Base-by-base conservation (phyloP, 2,113 vertebrate genomes). In the Loxodonta africana region DNA sequence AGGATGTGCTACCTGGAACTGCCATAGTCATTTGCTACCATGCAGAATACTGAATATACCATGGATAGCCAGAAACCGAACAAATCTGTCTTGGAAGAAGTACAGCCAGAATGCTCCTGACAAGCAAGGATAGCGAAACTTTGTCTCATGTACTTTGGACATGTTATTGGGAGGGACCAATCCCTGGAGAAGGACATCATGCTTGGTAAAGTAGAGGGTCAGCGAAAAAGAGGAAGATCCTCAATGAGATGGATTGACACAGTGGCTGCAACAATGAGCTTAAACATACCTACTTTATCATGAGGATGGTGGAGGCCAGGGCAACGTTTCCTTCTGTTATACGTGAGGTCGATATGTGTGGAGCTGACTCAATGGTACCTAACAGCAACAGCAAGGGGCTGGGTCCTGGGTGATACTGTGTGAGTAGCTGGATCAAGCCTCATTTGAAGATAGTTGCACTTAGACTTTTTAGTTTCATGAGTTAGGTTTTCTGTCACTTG, bases 391-490 rank as follows among this genome's bases (percentile, higher is more conserved):
- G 23, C 41, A 25, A 60, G 37, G 15, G 30, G 12, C 83, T 60
- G 44, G 30, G 12, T 11, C 60, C 60, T 46, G 1, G 30, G 28
- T 0, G 5, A 6, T 6, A 28, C 0, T 26, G 8, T 28, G 28
- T 3, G n/a, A 80, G 8, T 4, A 28, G 44, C 63, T 81, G 41
- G 41, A 14, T 37, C 60, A 41, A 69, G 48, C 30, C 73, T 92
- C 51, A 33, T 71, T 0, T 77, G 33, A 84, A 33, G 69, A 9
- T 0, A 17, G 10, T 4, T 11, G 30, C 1, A 46, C 44, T 51
- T 14, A 4, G 26, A 21, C 8, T 15, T 63, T 67, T 71, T 30
- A 48, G 46, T 53, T 20, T 33, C 78, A 20, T 0, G 7, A 44
- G 12, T 26, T 25, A 44, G 74, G 28, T 8, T n/a, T 76, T 12